These are phyloP conservation scores for Tenodera sinensis DNA, from an alignment of 2,888 invertebrate species.

Conservation along the genomic window DNA sequence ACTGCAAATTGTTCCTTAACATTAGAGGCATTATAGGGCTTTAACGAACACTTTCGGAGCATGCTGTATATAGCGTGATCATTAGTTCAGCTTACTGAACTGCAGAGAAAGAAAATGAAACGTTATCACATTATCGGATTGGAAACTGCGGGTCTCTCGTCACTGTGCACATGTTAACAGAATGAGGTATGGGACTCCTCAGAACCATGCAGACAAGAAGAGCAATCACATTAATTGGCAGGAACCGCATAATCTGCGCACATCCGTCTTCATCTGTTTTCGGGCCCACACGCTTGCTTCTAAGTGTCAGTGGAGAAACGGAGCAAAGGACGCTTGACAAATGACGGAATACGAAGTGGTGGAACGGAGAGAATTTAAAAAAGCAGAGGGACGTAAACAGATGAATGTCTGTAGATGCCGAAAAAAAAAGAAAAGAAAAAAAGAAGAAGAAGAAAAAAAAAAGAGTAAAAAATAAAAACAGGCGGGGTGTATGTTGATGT, in stretches of 20 bases:
- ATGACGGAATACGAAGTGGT: neutral
- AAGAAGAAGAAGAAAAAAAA: too few species aligned
- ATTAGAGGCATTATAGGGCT: too few species aligned
- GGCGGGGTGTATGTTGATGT: too few species aligned
- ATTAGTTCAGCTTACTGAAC: too few species aligned
- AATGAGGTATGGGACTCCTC: neutral
- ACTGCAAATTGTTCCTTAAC: too few species aligned
- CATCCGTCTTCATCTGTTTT: neutral
- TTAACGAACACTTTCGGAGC: too few species aligned
- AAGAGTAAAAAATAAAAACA: too few species aligned
- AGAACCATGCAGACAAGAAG: neutral
- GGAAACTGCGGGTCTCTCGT: neutral
- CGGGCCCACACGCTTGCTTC: neutral
- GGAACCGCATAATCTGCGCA: neutral
- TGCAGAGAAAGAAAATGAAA: too few species aligned
- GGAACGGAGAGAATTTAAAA: neutral
- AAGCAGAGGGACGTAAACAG: neutral
- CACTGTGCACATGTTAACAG: neutral
- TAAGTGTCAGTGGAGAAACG: neutral
- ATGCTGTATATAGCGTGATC: too few species aligned
- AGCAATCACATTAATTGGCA: neutral
- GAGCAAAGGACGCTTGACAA: neutral
- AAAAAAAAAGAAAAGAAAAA: too few species aligned
- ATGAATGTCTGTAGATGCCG: neutral
- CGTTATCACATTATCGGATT: neutral